Conservation (phyloP, 2,888 invertebrate genomes). For the Sceliomorpha sp. region DNA sequence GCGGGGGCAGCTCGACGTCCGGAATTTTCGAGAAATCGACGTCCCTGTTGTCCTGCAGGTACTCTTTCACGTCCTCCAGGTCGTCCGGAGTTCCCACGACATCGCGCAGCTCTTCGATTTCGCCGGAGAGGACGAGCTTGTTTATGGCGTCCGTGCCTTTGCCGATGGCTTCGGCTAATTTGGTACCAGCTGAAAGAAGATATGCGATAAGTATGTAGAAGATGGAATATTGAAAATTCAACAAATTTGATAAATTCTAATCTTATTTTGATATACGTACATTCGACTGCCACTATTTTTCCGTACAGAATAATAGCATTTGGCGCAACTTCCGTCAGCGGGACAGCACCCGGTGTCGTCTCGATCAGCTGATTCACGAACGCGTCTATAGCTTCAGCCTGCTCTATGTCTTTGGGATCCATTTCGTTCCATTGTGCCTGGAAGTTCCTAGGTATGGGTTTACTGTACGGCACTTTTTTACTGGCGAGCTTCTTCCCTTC, state of each 20-base stretch:
- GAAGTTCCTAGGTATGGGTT: slow-evolving; percentile 98
- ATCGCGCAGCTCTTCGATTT: slow-evolving; percentile 89
- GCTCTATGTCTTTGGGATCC: slow-evolving; percentile 80
- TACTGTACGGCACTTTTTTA: slow-evolving; percentile 95
- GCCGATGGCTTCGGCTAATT: slow-evolving; percentile 87
- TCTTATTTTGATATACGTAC: too few species aligned
- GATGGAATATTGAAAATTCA: too few species aligned
- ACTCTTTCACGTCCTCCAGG: slow-evolving; percentile 80
- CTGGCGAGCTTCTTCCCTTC: slow-evolving; percentile 85
- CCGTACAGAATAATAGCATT: slow-evolving; percentile 91
- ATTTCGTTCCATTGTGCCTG: slow-evolving; percentile 98
- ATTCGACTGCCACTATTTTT: slow-evolving; percentile 89
- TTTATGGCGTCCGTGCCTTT: slow-evolving; percentile 90
- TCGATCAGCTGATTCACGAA: slow-evolving; percentile 87
- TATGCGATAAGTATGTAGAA: too few species aligned
- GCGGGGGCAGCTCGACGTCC: slow-evolving; percentile 76
- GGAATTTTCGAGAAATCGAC: slow-evolving; percentile 77
- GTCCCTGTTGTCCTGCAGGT: slow-evolving; percentile 80
- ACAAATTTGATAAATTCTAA: too few species aligned
- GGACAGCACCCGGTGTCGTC: slow-evolving; percentile 89
- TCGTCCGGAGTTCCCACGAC: slow-evolving; percentile 87
- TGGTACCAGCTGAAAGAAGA: slow-evolving; percentile 89
- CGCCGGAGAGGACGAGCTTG: slow-evolving; percentile 89
- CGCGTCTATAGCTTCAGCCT: slow-evolving; percentile 83
- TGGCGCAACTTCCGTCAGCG: slow-evolving; percentile 88